Base-by-base conservation (phyloP, 23 tunicate species). In the Aplidium turbinatum region DNA sequence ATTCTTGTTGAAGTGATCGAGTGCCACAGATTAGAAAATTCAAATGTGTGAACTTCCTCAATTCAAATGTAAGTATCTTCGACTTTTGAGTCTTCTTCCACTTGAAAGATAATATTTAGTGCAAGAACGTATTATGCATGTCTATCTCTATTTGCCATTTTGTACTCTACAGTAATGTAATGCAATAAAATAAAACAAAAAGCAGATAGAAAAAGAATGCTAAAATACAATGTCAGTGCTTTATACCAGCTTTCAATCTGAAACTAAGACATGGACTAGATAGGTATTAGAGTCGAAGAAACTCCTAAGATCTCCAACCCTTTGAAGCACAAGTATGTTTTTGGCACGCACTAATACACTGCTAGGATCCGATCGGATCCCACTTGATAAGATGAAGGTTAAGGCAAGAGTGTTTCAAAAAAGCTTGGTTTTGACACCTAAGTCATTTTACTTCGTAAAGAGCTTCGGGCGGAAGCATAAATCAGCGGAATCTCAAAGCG, bases 61-160 rank as follows among this genome's bases (percentile, higher is more conserved):
- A n/a, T n/a, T n/a, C n/a, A n/a, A n/a, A n/a, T n/a, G n/a, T n/a
- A n/a, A n/a, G n/a, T n/a, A n/a, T n/a, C n/a, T n/a, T n/a, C 50
- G 50, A 42, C 11, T 42, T 42, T 16, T 42, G 50, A 42, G 50
- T 42, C 50, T 9, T 42, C 50, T 42, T 42, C 50, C 50, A 16
- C 50, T 42, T 42, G 50, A 42, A 42, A 42, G 50, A 42, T 42
- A 42, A 16, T 42, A 42, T 42, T 42, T 42, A 42, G 50, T 42
- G 16, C 50, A 42, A 9, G 50, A 42, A 42, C 50, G 16, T 16
- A 42, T 42, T 42, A 9, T 9, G 50, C 50, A 42, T 42, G 50
- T 42, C 50, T 42, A 42, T 42, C 50, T 42, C 50, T 42, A 42
- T 16, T 42, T 9, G 50, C 50, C 50, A 42, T 42, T 42, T 42